Evolutionary conservation across 2,888 invertebrate species (phyloP).

Genomic region (Mythimna loreyi): DNA sequence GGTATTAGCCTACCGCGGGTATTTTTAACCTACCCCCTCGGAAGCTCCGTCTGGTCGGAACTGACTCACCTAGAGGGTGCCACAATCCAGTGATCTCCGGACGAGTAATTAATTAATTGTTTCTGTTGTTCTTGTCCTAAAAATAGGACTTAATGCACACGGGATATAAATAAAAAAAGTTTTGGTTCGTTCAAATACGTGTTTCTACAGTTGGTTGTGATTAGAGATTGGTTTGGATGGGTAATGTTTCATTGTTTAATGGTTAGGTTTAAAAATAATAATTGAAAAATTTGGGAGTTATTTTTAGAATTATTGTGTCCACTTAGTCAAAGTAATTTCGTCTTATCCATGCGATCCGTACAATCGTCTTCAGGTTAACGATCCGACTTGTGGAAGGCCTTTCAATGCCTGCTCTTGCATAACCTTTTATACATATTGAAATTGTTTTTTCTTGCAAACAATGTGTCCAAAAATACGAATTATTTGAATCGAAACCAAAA

Average conservation of each 20-base stretch:
- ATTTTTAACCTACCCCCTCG: constrained; percentile 87
- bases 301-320: neutral
- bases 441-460: too few relatives aligned
- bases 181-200: constrained; percentile 10
- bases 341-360: too few relatives aligned
- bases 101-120: constrained; percentile 65
- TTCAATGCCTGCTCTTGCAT: too few relatives aligned
- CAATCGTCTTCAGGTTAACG: too few relatives aligned
- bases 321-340: too few relatives aligned
- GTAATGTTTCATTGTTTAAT: constrained; percentile 38
- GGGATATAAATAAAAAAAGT: constrained; percentile 26
- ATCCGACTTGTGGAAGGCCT: too few relatives aligned
- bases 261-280: neutral
- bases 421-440: too few relatives aligned
- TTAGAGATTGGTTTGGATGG: constrained; percentile 27
- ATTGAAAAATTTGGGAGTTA: rapidly evolving
- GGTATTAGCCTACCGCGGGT: constrained; percentile 70
- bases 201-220: constrained; percentile 54
- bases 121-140: constrained; percentile 63
- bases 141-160: constrained; percentile 56
- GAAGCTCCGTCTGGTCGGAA: constrained; percentile 63
- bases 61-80: constrained; percentile 72
- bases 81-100: constrained; percentile 64
- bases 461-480: too few relatives aligned
- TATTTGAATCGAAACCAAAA: too few relatives aligned